Conservation (phyloP, 2,797 vertebrate genomes). For the Phalloptychus januarius region DNA sequence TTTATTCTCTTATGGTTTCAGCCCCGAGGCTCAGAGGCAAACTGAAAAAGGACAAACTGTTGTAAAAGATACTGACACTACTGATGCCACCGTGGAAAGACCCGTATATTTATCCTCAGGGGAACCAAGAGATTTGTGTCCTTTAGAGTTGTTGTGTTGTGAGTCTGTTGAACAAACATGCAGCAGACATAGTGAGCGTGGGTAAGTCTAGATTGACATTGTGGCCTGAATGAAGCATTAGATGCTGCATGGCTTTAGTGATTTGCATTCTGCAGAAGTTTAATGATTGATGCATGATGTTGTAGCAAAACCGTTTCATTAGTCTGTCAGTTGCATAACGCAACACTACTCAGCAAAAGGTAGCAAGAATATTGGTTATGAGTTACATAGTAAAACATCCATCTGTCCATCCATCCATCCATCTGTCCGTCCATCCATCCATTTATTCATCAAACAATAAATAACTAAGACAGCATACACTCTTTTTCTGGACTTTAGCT, state of each 20-base stretch:
- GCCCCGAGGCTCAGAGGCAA: conserved; percentile 16
- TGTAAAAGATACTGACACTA: conserved; percentile 23
- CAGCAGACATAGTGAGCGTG: conserved; percentile 15
- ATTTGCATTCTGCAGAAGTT: background rate
- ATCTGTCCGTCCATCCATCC: background rate
- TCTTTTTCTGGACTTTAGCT: background rate
- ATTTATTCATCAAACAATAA: background rate
- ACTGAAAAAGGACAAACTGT: conserved; percentile 4
- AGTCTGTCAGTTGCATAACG: background rate
- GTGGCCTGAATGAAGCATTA: conserved; percentile 4
- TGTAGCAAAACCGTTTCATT: background rate
- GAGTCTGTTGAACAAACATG: conserved; percentile 6
- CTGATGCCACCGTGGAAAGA: conserved; percentile 12
- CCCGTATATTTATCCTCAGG: conserved; percentile 15
- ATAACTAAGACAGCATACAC: background rate
- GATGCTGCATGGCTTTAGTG: conserved; percentile 38
- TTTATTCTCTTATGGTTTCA: conserved; percentile 30
- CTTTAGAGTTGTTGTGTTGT: conserved; percentile 12
- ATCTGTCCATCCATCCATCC: background rate
- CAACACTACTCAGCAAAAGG: background rate
- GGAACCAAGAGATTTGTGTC: conserved; percentile 16
- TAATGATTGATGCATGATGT: background rate
- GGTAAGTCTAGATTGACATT: conserved; percentile 24
- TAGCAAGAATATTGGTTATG: background rate
- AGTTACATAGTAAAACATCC: background rate